Conservation (phyloP, 1,140 invertebrate species). For the Brachionus paranguensis region DNA sequence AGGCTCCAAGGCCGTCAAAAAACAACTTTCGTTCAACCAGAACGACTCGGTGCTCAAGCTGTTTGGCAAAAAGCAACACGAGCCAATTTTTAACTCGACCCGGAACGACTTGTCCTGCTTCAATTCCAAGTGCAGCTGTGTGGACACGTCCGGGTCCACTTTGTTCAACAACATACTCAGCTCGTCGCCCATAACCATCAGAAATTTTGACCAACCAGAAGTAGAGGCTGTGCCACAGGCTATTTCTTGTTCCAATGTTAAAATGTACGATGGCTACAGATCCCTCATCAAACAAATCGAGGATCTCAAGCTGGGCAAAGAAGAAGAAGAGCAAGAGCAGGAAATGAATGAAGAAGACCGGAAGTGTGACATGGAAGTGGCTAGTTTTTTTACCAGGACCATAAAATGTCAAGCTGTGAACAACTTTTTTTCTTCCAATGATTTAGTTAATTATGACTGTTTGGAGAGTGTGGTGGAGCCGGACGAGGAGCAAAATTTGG, state of each 20-base stretch:
- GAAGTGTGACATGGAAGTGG: constrained; percentile 27
- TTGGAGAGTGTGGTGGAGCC: background rate
- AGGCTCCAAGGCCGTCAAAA: background rate
- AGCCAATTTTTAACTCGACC: background rate
- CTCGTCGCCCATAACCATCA: background rate
- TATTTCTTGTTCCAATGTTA: background rate
- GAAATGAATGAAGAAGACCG: background rate
- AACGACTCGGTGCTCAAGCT: background rate
- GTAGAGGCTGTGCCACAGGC: background rate
- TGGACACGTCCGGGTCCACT: background rate
- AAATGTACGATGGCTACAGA: constrained; percentile 13
- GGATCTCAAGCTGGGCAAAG: background rate
- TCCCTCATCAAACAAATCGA: background rate
- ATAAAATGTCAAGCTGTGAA: background rate
- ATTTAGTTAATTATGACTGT: constrained; percentile 1
- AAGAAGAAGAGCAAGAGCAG: background rate
- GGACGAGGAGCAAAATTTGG: constrained; percentile 18
- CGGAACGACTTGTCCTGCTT: background rate
- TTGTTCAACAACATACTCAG: background rate
- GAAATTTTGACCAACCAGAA: background rate
- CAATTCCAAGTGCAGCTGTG: background rate
- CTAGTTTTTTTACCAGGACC: constrained; percentile 31
- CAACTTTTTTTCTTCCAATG: background rate
- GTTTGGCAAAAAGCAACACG: background rate
- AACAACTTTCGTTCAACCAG: background rate